Conservation (phyloP, 2,113 vertebrate genomes). For the Hystrix cristata region DNA sequence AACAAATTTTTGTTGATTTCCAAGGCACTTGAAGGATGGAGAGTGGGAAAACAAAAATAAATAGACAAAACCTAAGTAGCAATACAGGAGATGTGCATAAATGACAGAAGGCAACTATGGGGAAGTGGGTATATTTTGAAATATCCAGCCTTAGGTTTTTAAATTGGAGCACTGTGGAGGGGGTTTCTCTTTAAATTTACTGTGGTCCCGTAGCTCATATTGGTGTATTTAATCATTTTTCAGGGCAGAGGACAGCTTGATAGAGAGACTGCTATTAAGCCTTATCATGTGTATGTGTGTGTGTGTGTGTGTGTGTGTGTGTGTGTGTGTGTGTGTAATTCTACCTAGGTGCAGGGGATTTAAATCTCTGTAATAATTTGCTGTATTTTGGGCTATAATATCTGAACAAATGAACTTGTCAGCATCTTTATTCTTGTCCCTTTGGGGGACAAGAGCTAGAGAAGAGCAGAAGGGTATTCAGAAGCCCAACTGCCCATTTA, state of each 20-base stretch:
- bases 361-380: slow-evolving; percentile 15
- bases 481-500: not conserved
- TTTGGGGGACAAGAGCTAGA: not conserved
- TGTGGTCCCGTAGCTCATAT: not conserved
- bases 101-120: rapidly evolving
- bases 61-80: not conserved
- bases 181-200: not conserved
- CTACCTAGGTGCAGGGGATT: not conserved
- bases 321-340: not conserved
- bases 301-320: not conserved
- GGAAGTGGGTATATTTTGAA: not conserved
- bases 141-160: not conserved
- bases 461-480: slow-evolving; percentile 26
- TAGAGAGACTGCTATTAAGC: not conserved
- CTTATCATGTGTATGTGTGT: not conserved
- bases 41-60: slow-evolving; percentile 27
- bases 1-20: not conserved
- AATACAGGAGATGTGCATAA: not conserved
- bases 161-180: not conserved
- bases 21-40: not conserved
- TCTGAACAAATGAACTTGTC: slow-evolving; percentile 40
- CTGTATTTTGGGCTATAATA: slow-evolving; percentile 10
- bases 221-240: not conserved
- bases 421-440: slow-evolving; percentile 61
- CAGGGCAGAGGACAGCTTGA: not conserved